Evolutionary conservation across 1,140 invertebrate genomes (phyloP).

Genomic region (Laodelphax striatellus): DNA sequence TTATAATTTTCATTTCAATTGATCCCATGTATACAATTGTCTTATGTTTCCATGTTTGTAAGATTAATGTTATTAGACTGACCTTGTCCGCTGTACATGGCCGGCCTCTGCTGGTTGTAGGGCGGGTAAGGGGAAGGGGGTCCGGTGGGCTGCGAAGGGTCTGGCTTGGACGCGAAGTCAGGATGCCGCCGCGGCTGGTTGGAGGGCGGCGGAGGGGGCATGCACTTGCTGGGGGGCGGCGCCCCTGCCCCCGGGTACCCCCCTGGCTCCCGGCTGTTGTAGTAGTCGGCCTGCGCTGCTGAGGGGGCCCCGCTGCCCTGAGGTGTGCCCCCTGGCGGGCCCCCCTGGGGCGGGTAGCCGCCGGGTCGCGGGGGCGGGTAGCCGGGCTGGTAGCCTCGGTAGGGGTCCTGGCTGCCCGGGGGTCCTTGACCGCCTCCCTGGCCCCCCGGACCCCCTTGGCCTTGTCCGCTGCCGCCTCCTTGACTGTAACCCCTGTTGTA

Average conservation of each 20-base stretch:
- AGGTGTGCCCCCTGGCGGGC: slow-evolving; percentile 10
- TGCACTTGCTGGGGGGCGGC: slow-evolving; percentile 39
- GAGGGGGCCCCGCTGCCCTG: slow-evolving; percentile 19
- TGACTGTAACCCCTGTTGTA: slow-evolving; percentile 20
- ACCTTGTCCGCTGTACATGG: slow-evolving; percentile 33
- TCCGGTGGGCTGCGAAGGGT: slow-evolving; percentile 52
- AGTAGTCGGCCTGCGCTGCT: slow-evolving; percentile 50
- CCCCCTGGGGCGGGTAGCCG: slow-evolving; percentile 1
- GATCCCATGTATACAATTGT: no score
- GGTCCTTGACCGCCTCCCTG: slow-evolving; percentile 10
- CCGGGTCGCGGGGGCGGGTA: slow-evolving; percentile 19
- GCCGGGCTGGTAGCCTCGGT: slow-evolving; percentile 20
- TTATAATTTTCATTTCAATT: no score
- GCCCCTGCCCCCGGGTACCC: slow-evolving; percentile 15
- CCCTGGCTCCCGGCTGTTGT: neutral
- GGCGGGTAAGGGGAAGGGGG: slow-evolving; percentile 42
- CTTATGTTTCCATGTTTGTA: no score
- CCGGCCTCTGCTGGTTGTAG: slow-evolving; percentile 42
- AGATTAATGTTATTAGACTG: no score
- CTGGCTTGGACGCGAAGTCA: slow-evolving; percentile 47
- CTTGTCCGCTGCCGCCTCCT: slow-evolving; percentile 14
- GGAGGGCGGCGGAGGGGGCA: slow-evolving; percentile 51
- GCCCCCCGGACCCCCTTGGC: slow-evolving; percentile 1
- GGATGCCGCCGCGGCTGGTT: slow-evolving; percentile 67
- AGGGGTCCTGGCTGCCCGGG: slow-evolving; percentile 23